Base-by-base conservation (phyloP, 2,797 vertebrate species). In the Discoglossus pictus region DNA sequence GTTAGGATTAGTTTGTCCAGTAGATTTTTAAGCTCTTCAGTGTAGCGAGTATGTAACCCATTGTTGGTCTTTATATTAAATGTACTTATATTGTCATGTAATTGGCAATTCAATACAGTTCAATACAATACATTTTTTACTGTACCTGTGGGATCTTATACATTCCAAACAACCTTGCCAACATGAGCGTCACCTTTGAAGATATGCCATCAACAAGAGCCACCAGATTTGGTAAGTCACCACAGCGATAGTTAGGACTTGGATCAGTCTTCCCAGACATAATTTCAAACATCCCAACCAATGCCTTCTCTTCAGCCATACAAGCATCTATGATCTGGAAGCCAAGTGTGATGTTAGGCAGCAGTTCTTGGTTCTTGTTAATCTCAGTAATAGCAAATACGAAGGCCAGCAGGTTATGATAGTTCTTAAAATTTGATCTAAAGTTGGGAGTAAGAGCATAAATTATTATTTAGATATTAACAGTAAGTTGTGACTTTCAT, bases 311-410 rank as follows among this genome's bases (percentile, higher is more conserved):
- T 38, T 54, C 53, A 9, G 15, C 12, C 11, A n/a, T 15, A 7
- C 35, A 38, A 2, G 35, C 39, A 40, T 56, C 35, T 11, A 20
- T 7, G 9, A 56, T 20, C 18, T 56, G 16, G 11, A 39, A 39
- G 4, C 53, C 35, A 18, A 36, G 16, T 7, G 52, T 54, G 12
- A 54, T 3, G 17, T 36, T 54, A 9, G 2, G 9, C 2, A 36
- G 16, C 5, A 36, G 31, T 4, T 18, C 16, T 20, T 36, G 24
- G 17, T 31, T 46, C 12, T 40, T 47, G 43, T 70, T 70, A 15
- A 70, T 56, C 61, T 70, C 51, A 42, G 15, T 16, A 7, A 56
- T 56, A 12, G 67, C 42, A 48, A 48, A 70, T 7, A 70, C 59
- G 59, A 70, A 55, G 20, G 59, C 9, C 1, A 70, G 43, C 3